Conservation (phyloP, 2,113 vertebrate species). For the Antechinus flavipes region DNA sequence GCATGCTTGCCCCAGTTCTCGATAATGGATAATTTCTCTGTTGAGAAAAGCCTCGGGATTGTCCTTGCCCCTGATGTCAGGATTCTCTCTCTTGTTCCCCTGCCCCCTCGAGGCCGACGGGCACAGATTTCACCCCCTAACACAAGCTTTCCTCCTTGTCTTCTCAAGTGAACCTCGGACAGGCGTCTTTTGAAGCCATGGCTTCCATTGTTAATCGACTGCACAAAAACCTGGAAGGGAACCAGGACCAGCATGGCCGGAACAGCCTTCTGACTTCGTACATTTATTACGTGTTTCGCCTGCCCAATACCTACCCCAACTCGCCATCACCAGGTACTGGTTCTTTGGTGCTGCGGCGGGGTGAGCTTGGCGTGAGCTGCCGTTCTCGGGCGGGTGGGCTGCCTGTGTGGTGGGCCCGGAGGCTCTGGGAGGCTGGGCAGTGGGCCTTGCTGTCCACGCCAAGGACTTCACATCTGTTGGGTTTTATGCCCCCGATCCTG, state of each 20-base stretch:
- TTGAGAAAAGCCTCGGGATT: no score
- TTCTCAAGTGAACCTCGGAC: slow-evolving; percentile 95
- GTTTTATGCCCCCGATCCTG: not conserved
- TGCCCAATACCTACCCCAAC: slow-evolving; percentile 95
- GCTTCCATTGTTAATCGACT: slow-evolving; percentile 97
- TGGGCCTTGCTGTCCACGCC: no score
- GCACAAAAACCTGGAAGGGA: slow-evolving; percentile 97
- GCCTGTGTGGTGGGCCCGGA: not conserved
- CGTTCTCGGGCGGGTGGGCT: no score
- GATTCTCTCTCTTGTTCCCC: no score
- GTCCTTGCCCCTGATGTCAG: no score
- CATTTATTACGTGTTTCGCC: slow-evolving; percentile 96
- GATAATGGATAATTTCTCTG: no score
- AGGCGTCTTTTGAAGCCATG: slow-evolving; percentile 98
- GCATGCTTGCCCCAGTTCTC: no score
- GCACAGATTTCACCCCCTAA: not conserved
- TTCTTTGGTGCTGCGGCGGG: not conserved
- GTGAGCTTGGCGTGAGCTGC: not conserved
- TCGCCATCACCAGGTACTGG: slow-evolving; percentile 95
- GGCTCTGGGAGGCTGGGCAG: not conserved
- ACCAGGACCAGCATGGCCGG: slow-evolving; percentile 97
- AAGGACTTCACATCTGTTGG: not conserved
- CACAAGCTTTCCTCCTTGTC: slow-evolving; percentile 37
- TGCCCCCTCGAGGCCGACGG: no score
- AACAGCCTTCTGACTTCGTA: slow-evolving; percentile 98